A percentile compares a stretch with the other conserved stretches of the same genome.
Evolutionary conservation across 2,888 invertebrate genomes (phyloP).

Genomic region (Brachyptera putata): DNA sequence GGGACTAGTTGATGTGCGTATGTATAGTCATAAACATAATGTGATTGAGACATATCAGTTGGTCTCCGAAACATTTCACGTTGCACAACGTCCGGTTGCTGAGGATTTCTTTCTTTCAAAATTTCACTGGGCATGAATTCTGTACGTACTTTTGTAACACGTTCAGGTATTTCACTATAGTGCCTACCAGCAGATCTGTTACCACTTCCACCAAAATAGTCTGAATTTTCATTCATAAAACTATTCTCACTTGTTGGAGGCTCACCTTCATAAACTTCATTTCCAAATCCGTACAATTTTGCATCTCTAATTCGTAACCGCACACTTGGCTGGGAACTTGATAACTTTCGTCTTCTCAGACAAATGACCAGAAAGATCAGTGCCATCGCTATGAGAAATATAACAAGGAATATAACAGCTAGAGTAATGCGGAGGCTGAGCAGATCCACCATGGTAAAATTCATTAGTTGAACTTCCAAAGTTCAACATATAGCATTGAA

Average conservation of each 20-base stretch:
- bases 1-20: constrained; percentile 1
- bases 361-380: constrained; percentile 91
- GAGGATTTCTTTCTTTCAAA: not conserved
- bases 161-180: not conserved
- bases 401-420: constrained; percentile 92
- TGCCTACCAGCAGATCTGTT: not conserved
- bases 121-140: not conserved
- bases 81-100: not conserved
- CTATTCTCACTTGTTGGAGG: constrained; percentile 46
- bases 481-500: too few relatives aligned
- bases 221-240: constrained; percentile 6
- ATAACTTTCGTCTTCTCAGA: constrained; percentile 78
- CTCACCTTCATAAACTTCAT: constrained; percentile 56
- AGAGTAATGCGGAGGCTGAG: constrained; percentile 88
- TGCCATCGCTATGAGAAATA: constrained; percentile 80
- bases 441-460: constrained; percentile 55
- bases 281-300: constrained; percentile 58
- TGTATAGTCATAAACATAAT: constrained; percentile 1
- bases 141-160: not conserved
- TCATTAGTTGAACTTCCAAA: too few relatives aligned
- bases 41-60: not conserved
- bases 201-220: constrained; percentile 1
- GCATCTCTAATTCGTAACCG: constrained; percentile 62
- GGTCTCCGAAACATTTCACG: not conserved
- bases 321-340: constrained; percentile 66